Base-by-base conservation (phyloP, 2,888 invertebrate species). In the Polydrusus pterygomalis region DNA sequence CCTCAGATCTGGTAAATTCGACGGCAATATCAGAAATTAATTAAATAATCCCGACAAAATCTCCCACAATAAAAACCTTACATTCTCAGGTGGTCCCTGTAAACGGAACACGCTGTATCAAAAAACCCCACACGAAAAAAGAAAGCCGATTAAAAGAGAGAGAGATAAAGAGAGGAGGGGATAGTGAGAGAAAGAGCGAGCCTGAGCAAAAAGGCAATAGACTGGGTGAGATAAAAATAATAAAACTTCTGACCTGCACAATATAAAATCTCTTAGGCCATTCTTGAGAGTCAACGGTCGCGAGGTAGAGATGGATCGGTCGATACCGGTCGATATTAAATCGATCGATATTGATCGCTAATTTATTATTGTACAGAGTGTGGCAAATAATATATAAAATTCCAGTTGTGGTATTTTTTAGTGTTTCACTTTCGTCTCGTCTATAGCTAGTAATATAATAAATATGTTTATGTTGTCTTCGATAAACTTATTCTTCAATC, bases 191-290 rank as follows among this genome's bases (percentile, higher is more conserved):
- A 47, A 30, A 8, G 68, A 62, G n/a, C 25, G 20, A 30, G 25
- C 70, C 49, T 25, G 51, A 45, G 72, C 77, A 70, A 76, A 73
- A 78, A 78, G 75, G 69, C 74, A 76, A 76, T 74, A 80, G 71
- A 77, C 77, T 78, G 80, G 80, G 82, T 83, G 85, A 85, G 71
- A 77, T 86, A 86, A 86, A 86, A 86, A 86, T 86, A 86, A 86
- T 86, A 86, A 86, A 86, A 86, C 85, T 85, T 85, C 86, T 87
- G 87, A 87, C 87, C 86, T 85, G 86, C 85, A 84, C 87, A 87
- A 87, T 85, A 85, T 86, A 85, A 86, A 86, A 86, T 85, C 83
- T 84, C 84, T 72, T 70, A 70, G 75, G 69, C 75, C 75, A 64
- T 78, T 76, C 65, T 64, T 64, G 47, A 58, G 76, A 78, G 76